phyloP scores from a whole-genome alignment of 2,113 vertebrate genomes.

The Nerophis lumbriciformis region DNA sequence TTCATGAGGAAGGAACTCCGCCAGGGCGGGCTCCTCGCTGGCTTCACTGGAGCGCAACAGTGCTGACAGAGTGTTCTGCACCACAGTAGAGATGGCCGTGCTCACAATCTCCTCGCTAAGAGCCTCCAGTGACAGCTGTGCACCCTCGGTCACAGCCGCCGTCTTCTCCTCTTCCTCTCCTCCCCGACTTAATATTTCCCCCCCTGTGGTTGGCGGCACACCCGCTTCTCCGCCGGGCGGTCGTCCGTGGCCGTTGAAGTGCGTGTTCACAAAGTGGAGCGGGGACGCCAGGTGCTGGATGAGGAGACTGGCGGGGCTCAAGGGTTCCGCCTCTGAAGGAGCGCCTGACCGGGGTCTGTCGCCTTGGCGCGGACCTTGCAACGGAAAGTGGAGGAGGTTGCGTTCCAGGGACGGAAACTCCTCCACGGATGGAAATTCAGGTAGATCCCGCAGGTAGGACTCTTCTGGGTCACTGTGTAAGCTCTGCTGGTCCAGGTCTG shows the following conservation, averaged over 20 bases:
- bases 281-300: constrained; percentile 86
- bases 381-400: constrained; percentile 64
- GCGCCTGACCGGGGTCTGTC: constrained; percentile 7
- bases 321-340: constrained; percentile 26
- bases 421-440: constrained; percentile 80
- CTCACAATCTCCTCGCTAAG: constrained; percentile 84
- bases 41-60: constrained; percentile 76
- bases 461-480: constrained; percentile 89
- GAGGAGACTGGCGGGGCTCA: constrained; percentile 74
- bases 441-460: constrained; percentile 79
- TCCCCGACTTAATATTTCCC: background rate
- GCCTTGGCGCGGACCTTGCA: constrained; percentile 22
- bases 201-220: constrained; percentile 28
- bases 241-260: constrained; percentile 85
- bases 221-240: constrained; percentile 46
- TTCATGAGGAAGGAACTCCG: constrained; percentile 67
- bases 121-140: constrained; percentile 73
- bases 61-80: constrained; percentile 84
- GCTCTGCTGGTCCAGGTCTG: constrained; percentile 94
- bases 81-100: constrained; percentile 80
- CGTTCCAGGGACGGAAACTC: constrained; percentile 76
- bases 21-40: constrained; percentile 64
- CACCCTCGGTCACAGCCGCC: constrained; percentile 6
- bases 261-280: constrained; percentile 96
- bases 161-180: constrained; percentile 19